Conservation (phyloP, 2,797 vertebrate species). For the Natrix natrix region DNA sequence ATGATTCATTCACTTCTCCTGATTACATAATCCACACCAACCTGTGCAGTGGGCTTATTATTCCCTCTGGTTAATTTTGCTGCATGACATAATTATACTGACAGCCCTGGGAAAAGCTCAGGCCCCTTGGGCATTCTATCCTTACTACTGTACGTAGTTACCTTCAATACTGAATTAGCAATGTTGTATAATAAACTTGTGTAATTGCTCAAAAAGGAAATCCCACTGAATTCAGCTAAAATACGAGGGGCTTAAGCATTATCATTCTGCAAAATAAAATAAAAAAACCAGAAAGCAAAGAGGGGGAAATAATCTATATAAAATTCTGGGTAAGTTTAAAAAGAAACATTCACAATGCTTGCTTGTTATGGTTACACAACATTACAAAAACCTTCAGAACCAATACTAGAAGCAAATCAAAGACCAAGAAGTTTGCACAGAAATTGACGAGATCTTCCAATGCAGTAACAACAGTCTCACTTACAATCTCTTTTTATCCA, state of each 20-base stretch:
- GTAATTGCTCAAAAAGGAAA: not conserved
- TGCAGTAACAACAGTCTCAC: slow-evolving; percentile 57
- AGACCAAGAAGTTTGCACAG: not conserved
- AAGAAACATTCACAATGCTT: not conserved
- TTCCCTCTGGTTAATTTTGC: not conserved
- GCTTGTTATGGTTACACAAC: not conserved
- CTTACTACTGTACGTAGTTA: not conserved
- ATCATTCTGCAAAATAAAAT: not conserved
- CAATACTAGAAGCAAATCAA: not conserved
- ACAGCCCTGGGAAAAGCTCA: not conserved
- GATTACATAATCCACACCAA: not conserved
- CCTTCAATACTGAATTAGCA: not conserved
- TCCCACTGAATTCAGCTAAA: not conserved
- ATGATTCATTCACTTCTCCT: not conserved
- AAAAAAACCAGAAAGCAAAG: not conserved
- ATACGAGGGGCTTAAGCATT: not conserved
- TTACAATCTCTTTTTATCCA: slow-evolving; percentile 97
- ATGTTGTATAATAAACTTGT: not conserved
- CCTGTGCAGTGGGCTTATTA: not conserved
- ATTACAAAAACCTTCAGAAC: not conserved
- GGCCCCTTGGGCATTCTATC: not conserved
- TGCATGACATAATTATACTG: not conserved
- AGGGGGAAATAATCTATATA: too few species aligned
- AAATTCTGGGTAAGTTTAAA: not conserved
- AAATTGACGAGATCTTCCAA: not conserved